phyloP scores from a whole-genome alignment of 2,888 invertebrate genomes.

The Ecliptopera silaceata region DNA sequence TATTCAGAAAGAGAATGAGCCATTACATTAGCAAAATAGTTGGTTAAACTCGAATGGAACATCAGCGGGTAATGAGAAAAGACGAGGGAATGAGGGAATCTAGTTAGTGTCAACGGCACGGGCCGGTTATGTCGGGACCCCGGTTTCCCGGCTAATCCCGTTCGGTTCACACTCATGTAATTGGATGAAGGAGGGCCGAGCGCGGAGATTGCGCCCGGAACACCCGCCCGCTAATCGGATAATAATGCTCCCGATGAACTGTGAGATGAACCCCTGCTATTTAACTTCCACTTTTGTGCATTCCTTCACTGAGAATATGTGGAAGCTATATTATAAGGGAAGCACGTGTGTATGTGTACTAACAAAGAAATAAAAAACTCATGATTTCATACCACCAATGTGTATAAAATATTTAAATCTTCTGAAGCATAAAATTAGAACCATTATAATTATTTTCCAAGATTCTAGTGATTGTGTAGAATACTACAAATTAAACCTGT shows the following conservation, averaged over 20 bases:
- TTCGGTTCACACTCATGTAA: constrained; percentile 77
- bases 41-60: constrained; percentile 27
- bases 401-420: no score
- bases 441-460: background rate
- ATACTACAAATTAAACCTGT: constrained; percentile 15
- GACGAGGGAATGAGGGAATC: constrained; percentile 42
- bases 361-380: no score
- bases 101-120: constrained; percentile 50
- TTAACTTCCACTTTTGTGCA: constrained; percentile 35
- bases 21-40: constrained; percentile 30
- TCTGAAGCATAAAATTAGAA: no score
- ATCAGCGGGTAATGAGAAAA: constrained; percentile 33
- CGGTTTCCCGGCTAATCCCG: constrained; percentile 65
- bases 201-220: constrained; percentile 69
- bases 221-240: constrained; percentile 71
- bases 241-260: constrained; percentile 65
- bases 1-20: constrained; percentile 21
- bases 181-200: constrained; percentile 75
- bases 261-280: constrained; percentile 44
- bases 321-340: no score
- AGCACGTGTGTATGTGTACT: no score
- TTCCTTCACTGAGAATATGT: constrained; percentile 1
- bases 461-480: constrained; percentile 2
- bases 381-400: no score
- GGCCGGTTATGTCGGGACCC: constrained; percentile 47